Percentiles rank a stretch among this genome's conserved stretches.
Evolutionary conservation across 1,140 invertebrate genomes (phyloP).

Genomic region (Dendrolimus punctatus): DNA sequence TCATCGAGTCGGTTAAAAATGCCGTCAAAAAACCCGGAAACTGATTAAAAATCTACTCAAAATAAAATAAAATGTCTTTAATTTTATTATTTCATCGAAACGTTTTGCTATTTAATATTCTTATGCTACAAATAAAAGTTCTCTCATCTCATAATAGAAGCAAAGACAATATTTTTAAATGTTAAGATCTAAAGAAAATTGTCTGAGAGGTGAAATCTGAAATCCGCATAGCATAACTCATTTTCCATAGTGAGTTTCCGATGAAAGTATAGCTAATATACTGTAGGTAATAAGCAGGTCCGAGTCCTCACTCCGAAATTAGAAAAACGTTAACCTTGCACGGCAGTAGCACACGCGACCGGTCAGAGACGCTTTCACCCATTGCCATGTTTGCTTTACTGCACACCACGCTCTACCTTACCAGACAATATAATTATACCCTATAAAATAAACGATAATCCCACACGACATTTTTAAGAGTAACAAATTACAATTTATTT

Average conservation of each 20-base stretch:
- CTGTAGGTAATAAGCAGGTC: constrained; percentile 36
- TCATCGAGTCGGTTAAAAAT: constrained; percentile 38
- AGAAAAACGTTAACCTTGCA: constrained; percentile 59
- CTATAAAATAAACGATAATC: too few species aligned
- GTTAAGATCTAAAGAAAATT: constrained; percentile 14
- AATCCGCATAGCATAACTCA: constrained; percentile 20
- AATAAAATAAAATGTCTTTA: too few species aligned
- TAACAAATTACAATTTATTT: too few species aligned
- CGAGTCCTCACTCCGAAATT: constrained; percentile 46
- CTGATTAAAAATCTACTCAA: constrained; percentile 14
- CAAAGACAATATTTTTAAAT: too few species aligned
- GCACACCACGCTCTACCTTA: constrained; percentile 27
- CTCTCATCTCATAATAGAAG: too few species aligned
- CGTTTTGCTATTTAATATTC: too few species aligned
- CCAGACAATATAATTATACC: constrained; percentile 31
- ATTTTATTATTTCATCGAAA: too few species aligned
- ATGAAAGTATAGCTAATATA: constrained; percentile 42
- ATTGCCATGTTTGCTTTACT: constrained; percentile 33
- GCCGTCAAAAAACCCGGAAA: constrained; percentile 29
- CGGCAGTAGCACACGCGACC: constrained; percentile 40
- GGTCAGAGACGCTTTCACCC: constrained; percentile 48
- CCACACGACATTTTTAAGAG: too few species aligned
- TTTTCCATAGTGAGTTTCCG: constrained; percentile 52
- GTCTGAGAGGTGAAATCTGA: constrained; percentile 26
- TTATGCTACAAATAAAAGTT: too few species aligned